Conservation (phyloP, 2,797 vertebrate species). For the Gallinago solitaria region DNA sequence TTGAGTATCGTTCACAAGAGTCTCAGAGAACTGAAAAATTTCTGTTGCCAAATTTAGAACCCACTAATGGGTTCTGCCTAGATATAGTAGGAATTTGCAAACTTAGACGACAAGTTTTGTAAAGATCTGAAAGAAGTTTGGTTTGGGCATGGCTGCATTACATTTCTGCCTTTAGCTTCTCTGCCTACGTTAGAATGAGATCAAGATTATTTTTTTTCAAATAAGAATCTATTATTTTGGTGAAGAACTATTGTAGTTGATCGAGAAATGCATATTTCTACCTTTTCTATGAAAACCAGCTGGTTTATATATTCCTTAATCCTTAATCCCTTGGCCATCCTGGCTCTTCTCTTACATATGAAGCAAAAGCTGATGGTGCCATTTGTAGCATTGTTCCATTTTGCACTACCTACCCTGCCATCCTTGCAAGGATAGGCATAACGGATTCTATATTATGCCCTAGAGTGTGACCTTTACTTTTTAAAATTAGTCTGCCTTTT, state of each 20-base stretch:
- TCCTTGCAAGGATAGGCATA: not conserved
- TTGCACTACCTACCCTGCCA: not conserved
- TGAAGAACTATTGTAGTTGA: not conserved
- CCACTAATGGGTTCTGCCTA: not conserved
- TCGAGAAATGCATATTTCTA: not conserved
- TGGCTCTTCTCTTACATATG: not conserved
- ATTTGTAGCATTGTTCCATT: not conserved
- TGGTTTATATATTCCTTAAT: not conserved
- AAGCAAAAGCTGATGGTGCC: not conserved
- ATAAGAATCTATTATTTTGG: not conserved
- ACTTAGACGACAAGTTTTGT: not conserved
- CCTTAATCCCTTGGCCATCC: not conserved
- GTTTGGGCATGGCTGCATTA: not conserved
- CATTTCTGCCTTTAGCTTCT: not conserved
- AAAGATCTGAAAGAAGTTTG: not conserved
- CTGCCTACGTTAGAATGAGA: not conserved
- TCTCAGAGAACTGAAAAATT: not conserved
- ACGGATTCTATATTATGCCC: not conserved
- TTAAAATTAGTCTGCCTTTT: not conserved
- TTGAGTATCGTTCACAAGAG: not conserved
- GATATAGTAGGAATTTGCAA: not conserved
- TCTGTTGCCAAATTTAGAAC: not conserved
- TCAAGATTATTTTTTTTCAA: not conserved
- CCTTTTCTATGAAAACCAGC: not conserved
- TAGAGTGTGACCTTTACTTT: not conserved